Conservation (phyloP, 2,797 vertebrate species). For the Phyllotis vaccarum region DNA sequence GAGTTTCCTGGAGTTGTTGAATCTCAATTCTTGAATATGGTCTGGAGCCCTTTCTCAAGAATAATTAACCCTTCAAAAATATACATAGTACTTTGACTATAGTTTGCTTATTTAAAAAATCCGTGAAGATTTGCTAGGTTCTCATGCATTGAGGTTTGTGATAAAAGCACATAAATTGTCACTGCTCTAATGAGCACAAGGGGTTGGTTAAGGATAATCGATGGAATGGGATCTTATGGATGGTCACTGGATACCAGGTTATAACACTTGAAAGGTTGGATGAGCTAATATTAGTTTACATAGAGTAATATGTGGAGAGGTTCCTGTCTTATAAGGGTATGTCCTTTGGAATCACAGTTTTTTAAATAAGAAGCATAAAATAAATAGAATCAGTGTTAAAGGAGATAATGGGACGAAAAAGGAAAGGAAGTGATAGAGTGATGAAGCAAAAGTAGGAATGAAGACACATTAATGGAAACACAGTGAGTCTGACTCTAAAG, state of each 20-base stretch:
- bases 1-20: neutral
- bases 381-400: neutral
- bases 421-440: accelerated
- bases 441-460: neutral
- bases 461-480: neutral
- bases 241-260: neutral
- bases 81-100: neutral
- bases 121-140: neutral
- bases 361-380: neutral
- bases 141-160: neutral
- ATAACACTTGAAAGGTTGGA: neutral
- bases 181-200: neutral
- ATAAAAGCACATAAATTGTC: neutral
- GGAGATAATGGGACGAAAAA: neutral
- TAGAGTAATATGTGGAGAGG: neutral
- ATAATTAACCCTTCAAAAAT: neutral
- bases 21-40: neutral
- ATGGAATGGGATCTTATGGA: neutral
- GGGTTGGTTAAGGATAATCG: neutral
- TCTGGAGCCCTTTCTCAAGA: neutral
- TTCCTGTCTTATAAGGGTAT: neutral
- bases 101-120: neutral
- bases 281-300: neutral
- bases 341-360: neutral
- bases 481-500: neutral